These are phyloP conservation scores for Cryptus viduatorius DNA, from an alignment of 2,888 invertebrate species.

Conservation along the genomic window DNA sequence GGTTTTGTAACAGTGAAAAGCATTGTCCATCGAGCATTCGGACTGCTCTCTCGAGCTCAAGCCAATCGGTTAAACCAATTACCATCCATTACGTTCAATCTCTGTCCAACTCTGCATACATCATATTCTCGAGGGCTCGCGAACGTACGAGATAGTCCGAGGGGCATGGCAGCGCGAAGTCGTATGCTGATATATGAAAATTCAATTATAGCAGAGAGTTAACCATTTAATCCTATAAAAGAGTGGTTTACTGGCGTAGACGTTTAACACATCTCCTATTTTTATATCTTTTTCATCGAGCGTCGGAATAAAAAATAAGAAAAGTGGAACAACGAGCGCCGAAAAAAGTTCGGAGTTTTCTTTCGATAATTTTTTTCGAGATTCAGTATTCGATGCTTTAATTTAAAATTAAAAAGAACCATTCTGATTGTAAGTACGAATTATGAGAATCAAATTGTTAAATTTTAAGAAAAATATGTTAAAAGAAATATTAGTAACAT, in stretches of 20 bases:
- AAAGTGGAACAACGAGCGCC: too few species aligned
- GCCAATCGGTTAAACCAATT: conserved; percentile 62
- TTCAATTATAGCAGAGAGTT: conserved; percentile 73
- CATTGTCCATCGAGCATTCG: neutral
- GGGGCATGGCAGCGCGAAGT: conserved; percentile 54
- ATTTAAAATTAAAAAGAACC: too few species aligned
- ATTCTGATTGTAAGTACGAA: too few species aligned
- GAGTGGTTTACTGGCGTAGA: conserved; percentile 67
- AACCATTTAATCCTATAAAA: conserved; percentile 73
- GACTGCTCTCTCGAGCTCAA: conserved; percentile 1
- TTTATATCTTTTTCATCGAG: neutral
- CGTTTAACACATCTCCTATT: conserved; percentile 61
- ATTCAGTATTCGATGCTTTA: too few species aligned
- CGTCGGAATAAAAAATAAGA: neutral
- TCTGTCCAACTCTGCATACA: conserved; percentile 63
- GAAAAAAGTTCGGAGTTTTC: too few species aligned
- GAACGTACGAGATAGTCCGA: conserved; percentile 21
- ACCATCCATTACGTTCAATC: conserved; percentile 64
- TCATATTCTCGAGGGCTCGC: conserved; percentile 42
- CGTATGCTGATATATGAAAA: conserved; percentile 74
- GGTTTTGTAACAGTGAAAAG: neutral
- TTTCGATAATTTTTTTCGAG: too few species aligned
- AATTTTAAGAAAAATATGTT: too few species aligned
- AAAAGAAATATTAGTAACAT: too few species aligned
- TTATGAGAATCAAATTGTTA: too few species aligned